Evolutionary conservation across 2,113 vertebrate genomes (phyloP).

Genomic region (Prietella phreatophila): DNA sequence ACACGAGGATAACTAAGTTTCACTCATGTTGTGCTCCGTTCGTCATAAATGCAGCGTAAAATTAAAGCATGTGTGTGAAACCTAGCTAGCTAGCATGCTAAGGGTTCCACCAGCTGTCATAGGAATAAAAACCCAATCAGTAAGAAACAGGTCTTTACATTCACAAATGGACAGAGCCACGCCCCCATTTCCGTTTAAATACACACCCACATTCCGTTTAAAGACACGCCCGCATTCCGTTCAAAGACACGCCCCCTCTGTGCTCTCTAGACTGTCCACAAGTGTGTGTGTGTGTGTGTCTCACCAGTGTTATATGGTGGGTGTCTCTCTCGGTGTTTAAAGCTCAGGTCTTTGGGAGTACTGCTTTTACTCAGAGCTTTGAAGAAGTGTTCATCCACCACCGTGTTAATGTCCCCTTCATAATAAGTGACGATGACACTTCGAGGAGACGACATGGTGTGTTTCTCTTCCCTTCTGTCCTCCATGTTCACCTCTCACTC

Average conservation of each 20-base stretch:
- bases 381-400: conserved; percentile 84
- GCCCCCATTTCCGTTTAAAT: neutral
- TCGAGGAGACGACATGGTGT: conserved; percentile 66
- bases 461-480: conserved; percentile 61
- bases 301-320: neutral
- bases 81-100: no score
- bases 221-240: no score
- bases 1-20: no score
- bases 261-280: no score
- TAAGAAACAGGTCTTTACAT: no score
- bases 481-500: conserved; percentile 21
- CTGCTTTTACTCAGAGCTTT: conserved; percentile 75
- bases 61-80: no score
- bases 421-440: conserved; percentile 81
- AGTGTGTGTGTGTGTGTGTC: neutral
- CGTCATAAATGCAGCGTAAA: no score
- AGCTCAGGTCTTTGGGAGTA: conserved; percentile 68
- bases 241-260: no score
- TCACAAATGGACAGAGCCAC: no score
- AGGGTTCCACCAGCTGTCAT: no score
- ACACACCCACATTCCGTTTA: neutral
- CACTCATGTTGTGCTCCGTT: no score
- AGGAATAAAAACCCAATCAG: no score
- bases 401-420: conserved; percentile 80
- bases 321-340: conserved; percentile 51